Conservation (phyloP, 2,888 invertebrate genomes). For the Coleophora flavipennella region DNA sequence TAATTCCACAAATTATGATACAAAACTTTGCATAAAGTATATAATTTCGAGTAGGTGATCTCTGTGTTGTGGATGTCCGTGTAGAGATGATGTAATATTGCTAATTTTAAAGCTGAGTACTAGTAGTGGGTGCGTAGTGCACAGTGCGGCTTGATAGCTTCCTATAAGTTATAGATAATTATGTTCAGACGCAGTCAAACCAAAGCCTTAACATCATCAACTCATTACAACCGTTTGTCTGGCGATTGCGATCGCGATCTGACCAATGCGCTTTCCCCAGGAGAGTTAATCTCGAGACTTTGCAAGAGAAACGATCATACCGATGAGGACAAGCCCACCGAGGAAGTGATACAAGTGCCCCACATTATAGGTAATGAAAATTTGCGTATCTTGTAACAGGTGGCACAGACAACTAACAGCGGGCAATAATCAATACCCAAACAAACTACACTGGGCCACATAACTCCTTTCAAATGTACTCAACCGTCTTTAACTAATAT, state of each 20-base stretch:
- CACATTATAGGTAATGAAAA: conserved; percentile 30
- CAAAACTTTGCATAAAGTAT: conserved; percentile 32
- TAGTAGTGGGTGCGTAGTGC: conserved; percentile 28
- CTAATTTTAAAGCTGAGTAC: conserved; percentile 32
- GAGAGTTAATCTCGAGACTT: conserved; percentile 48
- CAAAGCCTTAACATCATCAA: conserved; percentile 12
- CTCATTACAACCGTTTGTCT: conserved; percentile 17
- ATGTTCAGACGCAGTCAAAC: conserved; percentile 1
- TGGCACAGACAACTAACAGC: conserved; percentile 20
- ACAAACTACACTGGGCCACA: conserved; percentile 6
- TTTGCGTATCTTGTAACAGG: background rate
- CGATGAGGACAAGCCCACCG: conserved; percentile 8
- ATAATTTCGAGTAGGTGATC: conserved; percentile 43
- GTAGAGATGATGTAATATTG: conserved; percentile 34
- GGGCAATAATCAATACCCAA: conserved; percentile 3
- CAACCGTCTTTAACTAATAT: conserved; percentile 20
- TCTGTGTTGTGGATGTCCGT: conserved; percentile 59
- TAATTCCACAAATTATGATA: conserved; percentile 45
- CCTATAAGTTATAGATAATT: conserved; percentile 14
- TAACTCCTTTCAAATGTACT: conserved; percentile 17
- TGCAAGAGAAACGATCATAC: conserved; percentile 31
- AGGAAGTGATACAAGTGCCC: conserved; percentile 24
- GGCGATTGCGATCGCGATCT: conserved; percentile 17
- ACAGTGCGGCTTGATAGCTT: conserved; percentile 30
- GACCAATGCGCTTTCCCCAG: conserved; percentile 45